Conservation (phyloP, 2,888 invertebrate genomes). For the Protodeltote pygarga region DNA sequence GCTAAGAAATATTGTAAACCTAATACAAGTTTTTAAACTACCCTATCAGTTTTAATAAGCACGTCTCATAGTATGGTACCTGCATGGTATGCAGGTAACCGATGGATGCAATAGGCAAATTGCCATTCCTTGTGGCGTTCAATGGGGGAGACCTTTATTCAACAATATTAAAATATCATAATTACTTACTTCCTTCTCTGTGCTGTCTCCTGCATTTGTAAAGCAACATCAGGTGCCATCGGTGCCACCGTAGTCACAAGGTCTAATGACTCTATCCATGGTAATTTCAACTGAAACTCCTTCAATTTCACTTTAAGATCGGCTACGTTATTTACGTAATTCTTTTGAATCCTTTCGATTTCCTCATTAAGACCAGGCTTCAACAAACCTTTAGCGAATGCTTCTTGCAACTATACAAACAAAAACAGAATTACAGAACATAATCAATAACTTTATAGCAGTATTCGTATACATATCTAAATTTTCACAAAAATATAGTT, state of each 20-base stretch:
- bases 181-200: conserved; percentile 87
- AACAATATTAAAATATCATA: background rate
- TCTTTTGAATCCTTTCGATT: conserved; percentile 85
- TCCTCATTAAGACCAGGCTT: conserved; percentile 95
- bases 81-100: too few relatives aligned
- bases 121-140: too few relatives aligned
- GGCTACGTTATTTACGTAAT: conserved; percentile 90
- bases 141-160: too few relatives aligned
- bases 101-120: too few relatives aligned
- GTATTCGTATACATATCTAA: too few relatives aligned
- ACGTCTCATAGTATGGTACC: too few relatives aligned
- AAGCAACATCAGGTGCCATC: conserved; percentile 93
- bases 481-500: too few relatives aligned
- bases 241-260: conserved; percentile 92
- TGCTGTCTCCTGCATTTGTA: conserved; percentile 92
- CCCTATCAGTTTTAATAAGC: too few relatives aligned
- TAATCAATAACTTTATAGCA: background rate
- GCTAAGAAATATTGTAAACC: too few relatives aligned
- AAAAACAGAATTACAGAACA: background rate
- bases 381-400: conserved; percentile 93
- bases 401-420: conserved; percentile 93
- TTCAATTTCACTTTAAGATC: conserved; percentile 90
- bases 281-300: conserved; percentile 90
- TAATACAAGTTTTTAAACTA: too few relatives aligned
- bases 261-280: conserved; percentile 96